Evolutionary conservation across 1,140 invertebrate species (phyloP), one percentile per base, ranked within the genome.

Genomic region (Anadara kagoshimensis): DNA sequence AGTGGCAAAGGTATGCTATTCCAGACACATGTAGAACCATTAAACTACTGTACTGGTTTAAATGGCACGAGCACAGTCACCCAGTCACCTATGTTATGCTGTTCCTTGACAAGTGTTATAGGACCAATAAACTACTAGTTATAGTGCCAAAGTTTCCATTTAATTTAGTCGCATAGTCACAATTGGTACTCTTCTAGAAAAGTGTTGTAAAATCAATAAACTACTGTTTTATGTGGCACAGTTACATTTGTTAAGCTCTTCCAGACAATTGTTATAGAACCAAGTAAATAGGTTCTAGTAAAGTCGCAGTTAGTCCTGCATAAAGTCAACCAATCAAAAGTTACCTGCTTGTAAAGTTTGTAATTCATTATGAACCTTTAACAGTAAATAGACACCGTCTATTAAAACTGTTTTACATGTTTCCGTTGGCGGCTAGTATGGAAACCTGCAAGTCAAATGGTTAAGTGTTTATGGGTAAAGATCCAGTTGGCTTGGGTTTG

Each of bases 161-260:
- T n/a, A n/a, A n/a, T n/a, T n/a, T n/a, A n/a, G n/a, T n/a, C n/a
- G n/a, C n/a, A n/a, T n/a, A n/a, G n/a, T n/a, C n/a, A n/a, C n/a
- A n/a, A n/a, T n/a, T n/a, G n/a, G n/a, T n/a, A n/a, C 76, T 88
- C 20, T 77, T 88, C 56, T 86, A 88, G 73, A 86, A 84, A 12
- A 83, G 79, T 71, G 75, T 76, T 18, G 80, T 87, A 12, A 80
- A 81, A 29, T 67, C 76, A 16, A 69, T 26, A 8, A n/a, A 58
- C 22, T 26, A 58, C 24, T 58, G 56, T 16, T 58, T 41, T 41
- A 41, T 36, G 29, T 36, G 29, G 29, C 7, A 36, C 29, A n/a
- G 22, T 59, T 36, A 11, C 1, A 36, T 10, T 11, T 18, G 4
- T 22, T 18, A 78, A 87, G 7, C 76, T 88, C 20, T 77, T 88